Evolutionary conservation across 1,140 invertebrate species (phyloP), one percentile per base, ranked within the genome.

Genomic region (Ylistrum balloti): DNA sequence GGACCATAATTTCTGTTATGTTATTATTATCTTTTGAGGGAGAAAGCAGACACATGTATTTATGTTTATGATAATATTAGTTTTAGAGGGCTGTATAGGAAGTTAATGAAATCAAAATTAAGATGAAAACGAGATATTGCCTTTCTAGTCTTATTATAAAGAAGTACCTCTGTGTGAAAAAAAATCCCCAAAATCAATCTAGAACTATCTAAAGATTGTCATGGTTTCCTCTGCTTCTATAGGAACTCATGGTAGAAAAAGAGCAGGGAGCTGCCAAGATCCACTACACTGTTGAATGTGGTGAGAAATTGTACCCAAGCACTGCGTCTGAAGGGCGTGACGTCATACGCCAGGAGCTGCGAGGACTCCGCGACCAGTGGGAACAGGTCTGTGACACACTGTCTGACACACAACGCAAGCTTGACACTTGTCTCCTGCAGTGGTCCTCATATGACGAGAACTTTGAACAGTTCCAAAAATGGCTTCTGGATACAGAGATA

Each of bases 291-390:
- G 97, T 99, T 33, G 98, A 99, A 94, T 97, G 97, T 88, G 99
- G 98, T 15, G 99, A 99, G 96, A 98, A 98, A 95, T 96, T 99
- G 0, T 99, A 99, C 94, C 97, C 98, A 0, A 98, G 98, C 93
- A 99, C 99, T 11, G 98, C 98, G 86, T 98, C 98, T 0, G 98
- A 99, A 94, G 99, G 99, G 15, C 97, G 99, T 93, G 99, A 99
- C 96, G 97, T 98, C 33, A 98, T 99, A 86, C 96, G 99, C 86
- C 98, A 99, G 95, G 98, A 99, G 96, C 96, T 99, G 33, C 97
- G 98, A 93, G 97, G 97, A 90, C 96, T 99, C 74, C 97, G 98
- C 92, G 97, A 97, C 20, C 95, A 98, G 34, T 99, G 98, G 98
- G 96, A 96, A 35, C 90, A 91, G 20, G 94, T 95, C n/a, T 93